Evolutionary conservation across 2,113 vertebrate genomes (phyloP).

Genomic region (Cromileptes altivelis): DNA sequence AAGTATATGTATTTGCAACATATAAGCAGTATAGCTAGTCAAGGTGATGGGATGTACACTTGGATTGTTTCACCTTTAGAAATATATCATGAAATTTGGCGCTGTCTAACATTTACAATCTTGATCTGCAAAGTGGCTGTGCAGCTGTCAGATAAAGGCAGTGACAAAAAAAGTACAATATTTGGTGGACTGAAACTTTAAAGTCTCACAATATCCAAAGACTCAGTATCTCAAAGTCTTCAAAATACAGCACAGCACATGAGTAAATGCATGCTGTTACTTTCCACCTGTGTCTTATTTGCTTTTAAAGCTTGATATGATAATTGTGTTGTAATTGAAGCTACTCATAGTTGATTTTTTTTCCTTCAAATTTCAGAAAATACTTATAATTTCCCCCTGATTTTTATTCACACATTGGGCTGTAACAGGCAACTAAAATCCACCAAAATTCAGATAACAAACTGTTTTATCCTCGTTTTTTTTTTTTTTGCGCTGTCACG

Average conservation of each 20-base stretch:
- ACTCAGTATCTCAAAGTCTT: background rate
- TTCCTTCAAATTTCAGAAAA: background rate
- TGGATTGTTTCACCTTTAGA: background rate
- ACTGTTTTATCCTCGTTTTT: background rate
- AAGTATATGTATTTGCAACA: too few species aligned
- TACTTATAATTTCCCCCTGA: background rate
- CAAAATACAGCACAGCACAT: background rate
- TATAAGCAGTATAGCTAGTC: background rate
- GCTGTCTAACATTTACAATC: background rate
- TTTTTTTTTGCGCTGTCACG: background rate
- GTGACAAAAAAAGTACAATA: background rate
- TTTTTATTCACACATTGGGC: background rate
- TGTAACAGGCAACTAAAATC: background rate
- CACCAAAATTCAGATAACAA: background rate
- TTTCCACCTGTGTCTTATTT: background rate
- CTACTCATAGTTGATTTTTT: background rate
- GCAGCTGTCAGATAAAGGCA: background rate
- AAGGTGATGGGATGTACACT: background rate
- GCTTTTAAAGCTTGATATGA: background rate
- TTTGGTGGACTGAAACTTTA: background rate
- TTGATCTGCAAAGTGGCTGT: background rate
- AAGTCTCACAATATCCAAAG: background rate
- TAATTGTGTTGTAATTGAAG: background rate
- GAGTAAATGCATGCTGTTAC: background rate
- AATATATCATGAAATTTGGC: background rate